phyloP scores from a whole-genome alignment of 2,888 invertebrate species.

The Apocheima hispidaria region DNA sequence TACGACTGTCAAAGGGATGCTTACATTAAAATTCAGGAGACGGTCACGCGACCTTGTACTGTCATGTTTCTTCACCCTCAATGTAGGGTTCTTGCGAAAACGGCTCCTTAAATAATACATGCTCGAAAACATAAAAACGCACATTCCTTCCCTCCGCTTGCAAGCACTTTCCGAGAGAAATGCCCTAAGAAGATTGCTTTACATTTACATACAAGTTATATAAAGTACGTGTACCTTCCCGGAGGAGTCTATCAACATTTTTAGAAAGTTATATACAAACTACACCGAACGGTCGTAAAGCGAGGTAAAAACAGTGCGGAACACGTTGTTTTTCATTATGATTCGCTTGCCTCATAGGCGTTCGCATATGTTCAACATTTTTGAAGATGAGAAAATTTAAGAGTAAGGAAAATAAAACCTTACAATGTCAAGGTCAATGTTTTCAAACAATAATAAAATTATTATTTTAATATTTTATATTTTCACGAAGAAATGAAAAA shows the following conservation, averaged over 20 bases:
- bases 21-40: slow-evolving; percentile 80
- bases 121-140: slow-evolving; percentile 48
- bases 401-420: too few species aligned
- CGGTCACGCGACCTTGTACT: slow-evolving; percentile 74
- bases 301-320: slow-evolving; percentile 39
- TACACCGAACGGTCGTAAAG: slow-evolving; percentile 39
- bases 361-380: too few species aligned
- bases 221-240: slow-evolving; percentile 23
- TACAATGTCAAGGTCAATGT: too few species aligned
- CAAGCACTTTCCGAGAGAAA: slow-evolving; percentile 39
- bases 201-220: slow-evolving; percentile 36
- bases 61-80: slow-evolving; percentile 57
- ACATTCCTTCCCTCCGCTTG: slow-evolving; percentile 37
- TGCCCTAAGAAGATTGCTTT: slow-evolving; percentile 41
- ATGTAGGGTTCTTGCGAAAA: slow-evolving; percentile 60
- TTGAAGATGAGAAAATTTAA: too few species aligned
- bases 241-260: slow-evolving; percentile 33
- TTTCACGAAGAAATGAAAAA: too few species aligned
- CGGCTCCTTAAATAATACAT: slow-evolving; percentile 54
- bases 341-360: too few species aligned
- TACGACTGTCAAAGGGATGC: slow-evolving; percentile 79
- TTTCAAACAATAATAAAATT: too few species aligned
- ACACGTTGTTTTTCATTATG: slow-evolving; percentile 35
- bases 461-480: too few species aligned
- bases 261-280: slow-evolving; percentile 39